These are phyloP conservation scores for Nipponacmea schrenckii DNA, from an alignment of 2,888 invertebrate species.

Conservation along the genomic window DNA sequence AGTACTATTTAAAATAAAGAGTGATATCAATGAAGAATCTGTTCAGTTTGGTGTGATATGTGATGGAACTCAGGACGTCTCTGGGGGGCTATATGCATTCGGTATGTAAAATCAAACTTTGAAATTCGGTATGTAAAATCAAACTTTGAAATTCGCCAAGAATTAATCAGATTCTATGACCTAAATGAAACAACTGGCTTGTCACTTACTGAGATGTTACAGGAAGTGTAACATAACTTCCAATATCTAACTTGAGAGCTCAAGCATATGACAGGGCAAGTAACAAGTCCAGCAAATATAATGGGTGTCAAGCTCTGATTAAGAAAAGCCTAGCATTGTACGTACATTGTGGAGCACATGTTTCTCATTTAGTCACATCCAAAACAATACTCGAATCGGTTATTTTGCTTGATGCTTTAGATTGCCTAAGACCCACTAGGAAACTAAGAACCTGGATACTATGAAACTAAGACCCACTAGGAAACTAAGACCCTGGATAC, in stretches of 20 bases:
- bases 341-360: not conserved
- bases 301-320: not conserved
- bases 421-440: too few relatives aligned
- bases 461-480: too few relatives aligned
- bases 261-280: not conserved
- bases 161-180: not conserved
- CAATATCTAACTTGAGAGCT: not conserved
- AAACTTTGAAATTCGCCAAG: not conserved
- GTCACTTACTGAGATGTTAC: not conserved
- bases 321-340: not conserved
- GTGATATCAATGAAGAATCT: not conserved
- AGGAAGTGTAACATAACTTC: not conserved
- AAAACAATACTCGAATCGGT: not conserved
- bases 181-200: not conserved
- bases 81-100: not conserved
- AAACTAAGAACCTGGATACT: not conserved
- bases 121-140: not conserved
- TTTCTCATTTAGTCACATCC: not conserved
- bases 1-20: not conserved
- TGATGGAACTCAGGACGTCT: not conserved
- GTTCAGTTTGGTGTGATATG: constrained; percentile 2
- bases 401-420: not conserved
- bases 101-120: not conserved
- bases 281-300: not conserved
- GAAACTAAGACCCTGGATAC: too few relatives aligned